Evolutionary conservation across 53 echinoderm and acorn worm species (phyloP).

Genomic region (Echinarachnius parma): DNA sequence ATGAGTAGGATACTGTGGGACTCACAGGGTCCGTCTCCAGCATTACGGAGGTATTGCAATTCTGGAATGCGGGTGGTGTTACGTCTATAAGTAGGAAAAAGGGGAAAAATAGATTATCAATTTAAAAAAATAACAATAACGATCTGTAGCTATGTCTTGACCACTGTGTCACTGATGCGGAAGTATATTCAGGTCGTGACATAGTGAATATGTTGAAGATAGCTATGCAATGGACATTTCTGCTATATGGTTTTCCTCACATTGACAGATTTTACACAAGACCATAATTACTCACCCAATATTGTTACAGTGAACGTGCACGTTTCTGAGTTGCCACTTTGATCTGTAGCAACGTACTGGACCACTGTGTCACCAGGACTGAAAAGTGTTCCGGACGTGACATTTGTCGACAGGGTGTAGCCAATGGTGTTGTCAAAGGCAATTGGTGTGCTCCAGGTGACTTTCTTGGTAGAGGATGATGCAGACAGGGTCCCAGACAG

Average conservation of each 20-base stretch:
- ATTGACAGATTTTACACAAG: no score
- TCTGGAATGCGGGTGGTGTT: slow-evolving; percentile 17
- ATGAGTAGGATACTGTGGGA: not conserved
- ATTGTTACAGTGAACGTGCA: slow-evolving; percentile 32
- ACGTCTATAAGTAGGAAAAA: not conserved
- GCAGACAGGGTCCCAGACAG: not conserved
- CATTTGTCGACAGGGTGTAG: slow-evolving; percentile 14
- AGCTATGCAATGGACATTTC: no score
- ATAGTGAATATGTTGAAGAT: no score
- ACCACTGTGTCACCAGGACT: slow-evolving; percentile 17
- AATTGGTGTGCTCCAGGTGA: slow-evolving; percentile 16
- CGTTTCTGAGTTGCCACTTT: not conserved
- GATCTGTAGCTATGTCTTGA: no score
- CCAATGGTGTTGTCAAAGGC: slow-evolving; percentile 29
- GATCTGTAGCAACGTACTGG: slow-evolving; percentile 18
- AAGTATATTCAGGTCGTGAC: no score
- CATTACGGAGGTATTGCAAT: not conserved
- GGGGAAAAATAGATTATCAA: not conserved
- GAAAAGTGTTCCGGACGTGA: not conserved
- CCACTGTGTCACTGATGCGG: no score
- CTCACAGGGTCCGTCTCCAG: not conserved
- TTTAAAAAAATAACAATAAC: no score
- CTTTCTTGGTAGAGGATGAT: not conserved
- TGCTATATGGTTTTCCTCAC: no score
- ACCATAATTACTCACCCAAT: slow-evolving; percentile 25